Evolutionary conservation across 2,113 vertebrate species (phyloP).

Genomic region (Odobenus rosmarus): DNA sequence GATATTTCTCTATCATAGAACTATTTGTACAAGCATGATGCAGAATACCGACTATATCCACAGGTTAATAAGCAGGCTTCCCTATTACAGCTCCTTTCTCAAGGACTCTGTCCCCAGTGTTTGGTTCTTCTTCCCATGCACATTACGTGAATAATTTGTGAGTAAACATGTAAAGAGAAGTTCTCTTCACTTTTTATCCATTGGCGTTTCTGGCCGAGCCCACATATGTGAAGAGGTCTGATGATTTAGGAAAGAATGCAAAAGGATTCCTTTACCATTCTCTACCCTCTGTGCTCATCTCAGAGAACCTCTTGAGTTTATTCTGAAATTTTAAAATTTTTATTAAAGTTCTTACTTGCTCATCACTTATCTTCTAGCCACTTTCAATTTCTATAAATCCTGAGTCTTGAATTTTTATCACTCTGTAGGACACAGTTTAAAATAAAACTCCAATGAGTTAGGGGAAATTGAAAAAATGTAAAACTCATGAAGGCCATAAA

Average conservation of each 20-base stretch:
- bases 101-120: background rate
- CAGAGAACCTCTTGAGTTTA: background rate
- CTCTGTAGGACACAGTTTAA: background rate
- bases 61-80: background rate
- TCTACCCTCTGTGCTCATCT: background rate
- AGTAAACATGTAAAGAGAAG: background rate
- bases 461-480: background rate
- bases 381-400: constrained; percentile 29
- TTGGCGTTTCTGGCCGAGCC: background rate
- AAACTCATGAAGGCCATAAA: constrained; percentile 5
- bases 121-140: background rate
- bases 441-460: background rate
- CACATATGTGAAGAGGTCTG: background rate
- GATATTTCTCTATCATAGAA: background rate
- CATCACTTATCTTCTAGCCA: background rate
- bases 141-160: background rate
- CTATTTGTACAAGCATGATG: background rate
- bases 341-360: background rate
- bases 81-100: background rate
- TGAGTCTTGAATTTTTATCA: constrained; percentile 8
- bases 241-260: background rate
- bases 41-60: background rate
- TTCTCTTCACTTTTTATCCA: background rate
- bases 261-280: background rate
- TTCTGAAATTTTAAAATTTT: background rate